Conservation (phyloP, 2,888 invertebrate species). For the Lampropteryx suffumata region DNA sequence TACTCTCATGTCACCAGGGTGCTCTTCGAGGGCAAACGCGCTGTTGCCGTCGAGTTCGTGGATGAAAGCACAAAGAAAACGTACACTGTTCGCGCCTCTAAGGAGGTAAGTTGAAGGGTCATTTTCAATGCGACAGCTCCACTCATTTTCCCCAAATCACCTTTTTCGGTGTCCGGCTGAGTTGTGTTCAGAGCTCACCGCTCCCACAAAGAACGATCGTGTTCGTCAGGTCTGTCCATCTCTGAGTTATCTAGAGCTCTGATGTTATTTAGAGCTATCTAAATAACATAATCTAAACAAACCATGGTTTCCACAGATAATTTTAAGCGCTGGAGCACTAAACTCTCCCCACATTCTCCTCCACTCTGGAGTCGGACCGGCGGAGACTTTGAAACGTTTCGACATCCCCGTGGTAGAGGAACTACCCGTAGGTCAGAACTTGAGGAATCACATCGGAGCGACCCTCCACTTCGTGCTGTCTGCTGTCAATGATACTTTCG, state of each 20-base stretch:
- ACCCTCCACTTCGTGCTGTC: slow-evolving; percentile 76
- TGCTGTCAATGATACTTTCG: slow-evolving; percentile 67
- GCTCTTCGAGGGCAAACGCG: slow-evolving; percentile 63
- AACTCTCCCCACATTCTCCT: slow-evolving; percentile 85
- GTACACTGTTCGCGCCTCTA: slow-evolving; percentile 65
- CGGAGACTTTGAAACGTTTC: slow-evolving; percentile 70
- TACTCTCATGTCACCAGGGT: slow-evolving; percentile 83
- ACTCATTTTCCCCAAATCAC: too few relatives aligned
- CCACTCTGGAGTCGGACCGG: slow-evolving; percentile 85
- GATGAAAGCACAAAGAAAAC: slow-evolving; percentile 55
- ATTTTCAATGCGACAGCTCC: too few relatives aligned
- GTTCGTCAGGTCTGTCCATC: too few relatives aligned
- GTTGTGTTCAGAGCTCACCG: too few relatives aligned
- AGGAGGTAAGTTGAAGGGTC: slow-evolving; percentile 61
- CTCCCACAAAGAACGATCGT: too few relatives aligned
- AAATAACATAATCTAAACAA: too few relatives aligned
- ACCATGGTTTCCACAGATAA: slow-evolving; percentile 55
- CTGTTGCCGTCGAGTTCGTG: slow-evolving; percentile 82
- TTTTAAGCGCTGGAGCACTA: slow-evolving; percentile 84
- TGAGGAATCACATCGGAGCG: slow-evolving; percentile 85
- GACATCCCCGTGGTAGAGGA: slow-evolving; percentile 82
- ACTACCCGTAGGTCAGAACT: slow-evolving; percentile 84
- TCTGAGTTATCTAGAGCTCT: too few relatives aligned
- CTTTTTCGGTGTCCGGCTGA: too few relatives aligned
- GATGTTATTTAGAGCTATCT: too few relatives aligned